These are phyloP conservation scores for Clavelina lepadiformis DNA, from an alignment of 23 tunicate genomes.

Conservation along the genomic window DNA sequence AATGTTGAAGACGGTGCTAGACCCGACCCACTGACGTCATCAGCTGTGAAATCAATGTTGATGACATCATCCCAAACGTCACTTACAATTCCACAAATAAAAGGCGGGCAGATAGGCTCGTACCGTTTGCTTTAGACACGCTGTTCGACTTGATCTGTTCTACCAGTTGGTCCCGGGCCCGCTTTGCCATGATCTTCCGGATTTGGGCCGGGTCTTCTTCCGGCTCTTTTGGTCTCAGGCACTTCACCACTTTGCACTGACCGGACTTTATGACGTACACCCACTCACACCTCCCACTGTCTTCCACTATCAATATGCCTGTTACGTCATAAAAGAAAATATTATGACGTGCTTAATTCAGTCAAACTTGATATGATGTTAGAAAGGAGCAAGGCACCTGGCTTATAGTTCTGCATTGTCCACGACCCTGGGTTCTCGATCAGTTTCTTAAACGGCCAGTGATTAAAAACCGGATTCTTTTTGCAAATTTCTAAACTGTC, in stretches of 20 bases:
- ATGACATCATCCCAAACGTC: not conserved
- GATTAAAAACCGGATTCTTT: constrained; percentile 88
- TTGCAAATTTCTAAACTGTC: constrained; percentile 62
- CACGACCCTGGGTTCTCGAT: constrained; percentile 76
- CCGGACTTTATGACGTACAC: constrained; percentile 89
- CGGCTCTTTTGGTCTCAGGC: constrained; percentile 78
- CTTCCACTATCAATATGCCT: constrained; percentile 82
- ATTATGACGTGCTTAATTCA: not conserved
- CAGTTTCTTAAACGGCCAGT: constrained; percentile 88
- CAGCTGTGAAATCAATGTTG: not conserved
- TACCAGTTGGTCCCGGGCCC: constrained; percentile 56
- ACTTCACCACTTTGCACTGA: constrained; percentile 81
- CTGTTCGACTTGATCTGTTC: constrained; percentile 75
- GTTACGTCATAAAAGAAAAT: not conserved
- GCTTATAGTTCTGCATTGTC: constrained; percentile 94
- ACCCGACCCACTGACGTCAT: constrained; percentile 27
- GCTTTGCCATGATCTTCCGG: constrained; percentile 47
- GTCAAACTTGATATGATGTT: not conserved
- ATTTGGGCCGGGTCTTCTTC: constrained; percentile 64
- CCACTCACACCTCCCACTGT: constrained; percentile 84
- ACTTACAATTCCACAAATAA: not conserved
- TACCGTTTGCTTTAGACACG: constrained; percentile 10
- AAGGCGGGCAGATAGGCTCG: too few species aligned
- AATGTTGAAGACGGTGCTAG: constrained; percentile 82
- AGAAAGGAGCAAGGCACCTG: constrained; percentile 34